Conservation (phyloP, 2,113 vertebrate species). For the Microtus richardsoni region DNA sequence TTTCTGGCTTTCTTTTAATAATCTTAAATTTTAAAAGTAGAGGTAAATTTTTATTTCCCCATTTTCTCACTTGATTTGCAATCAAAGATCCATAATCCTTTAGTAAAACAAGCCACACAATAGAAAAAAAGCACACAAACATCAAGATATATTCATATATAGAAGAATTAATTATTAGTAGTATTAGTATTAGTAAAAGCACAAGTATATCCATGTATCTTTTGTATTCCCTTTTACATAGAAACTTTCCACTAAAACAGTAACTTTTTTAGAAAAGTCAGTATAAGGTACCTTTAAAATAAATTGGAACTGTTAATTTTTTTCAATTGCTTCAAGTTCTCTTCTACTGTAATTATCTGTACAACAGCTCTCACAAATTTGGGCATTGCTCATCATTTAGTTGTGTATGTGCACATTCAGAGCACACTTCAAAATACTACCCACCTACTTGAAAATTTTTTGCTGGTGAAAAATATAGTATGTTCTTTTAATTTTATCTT, state of each 20-base stretch:
- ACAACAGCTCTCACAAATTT: conserved; percentile 65
- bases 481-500: conserved; percentile 46
- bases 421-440: background rate
- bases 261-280: conserved; percentile 51
- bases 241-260: background rate
- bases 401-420: background rate
- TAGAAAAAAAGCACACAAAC: background rate
- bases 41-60: background rate
- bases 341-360: conserved; percentile 70
- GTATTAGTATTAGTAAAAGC: conserved; percentile 23
- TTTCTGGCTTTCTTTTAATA: background rate
- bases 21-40: conserved; percentile 10
- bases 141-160: background rate
- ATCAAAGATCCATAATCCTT: background rate
- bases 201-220: background rate
- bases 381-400: conserved; percentile 56
- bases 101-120: background rate
- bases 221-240: background rate
- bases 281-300: conserved; percentile 65
- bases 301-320: conserved; percentile 57
- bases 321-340: conserved; percentile 60
- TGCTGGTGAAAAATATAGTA: conserved; percentile 32
- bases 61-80: background rate
- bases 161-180: background rate
- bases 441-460: conserved; percentile 33